phyloP scores from a whole-genome alignment of 1,140 invertebrate species.

The Drosophila bocqueti region DNA sequence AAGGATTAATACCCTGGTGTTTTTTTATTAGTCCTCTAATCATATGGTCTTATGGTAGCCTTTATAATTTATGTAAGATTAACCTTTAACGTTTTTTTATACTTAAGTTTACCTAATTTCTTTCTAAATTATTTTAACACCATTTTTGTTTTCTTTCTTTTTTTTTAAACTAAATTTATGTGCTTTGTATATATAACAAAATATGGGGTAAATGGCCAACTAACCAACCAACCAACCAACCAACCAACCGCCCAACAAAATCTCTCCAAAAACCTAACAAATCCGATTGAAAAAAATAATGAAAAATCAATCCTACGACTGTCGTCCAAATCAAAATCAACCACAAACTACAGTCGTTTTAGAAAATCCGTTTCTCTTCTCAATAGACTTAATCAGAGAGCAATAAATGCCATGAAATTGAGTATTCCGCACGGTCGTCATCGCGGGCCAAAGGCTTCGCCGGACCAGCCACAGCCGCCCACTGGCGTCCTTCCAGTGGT shows the following conservation, averaged over 20 bases:
- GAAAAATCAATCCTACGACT: slow-evolving; percentile 42
- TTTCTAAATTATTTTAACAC: slow-evolving; percentile 54
- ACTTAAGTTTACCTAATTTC: slow-evolving; percentile 37
- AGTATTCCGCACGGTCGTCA: slow-evolving; percentile 73
- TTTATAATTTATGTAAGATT: slow-evolving; percentile 35
- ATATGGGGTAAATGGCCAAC: slow-evolving; percentile 66
- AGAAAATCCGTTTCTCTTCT: slow-evolving; percentile 85
- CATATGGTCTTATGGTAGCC: slow-evolving; percentile 37
- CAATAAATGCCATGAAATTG: slow-evolving; percentile 82
- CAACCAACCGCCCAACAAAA: slow-evolving; percentile 37
- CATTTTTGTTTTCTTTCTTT: slow-evolving; percentile 62
- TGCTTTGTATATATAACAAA: slow-evolving; percentile 54
- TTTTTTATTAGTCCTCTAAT: slow-evolving; percentile 8
- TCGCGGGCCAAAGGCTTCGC: slow-evolving; percentile 36
- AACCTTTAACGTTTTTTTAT: slow-evolving; percentile 13
- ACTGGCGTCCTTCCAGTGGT: neutral
- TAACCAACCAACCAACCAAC: slow-evolving; percentile 63
- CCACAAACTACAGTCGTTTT: slow-evolving; percentile 75
- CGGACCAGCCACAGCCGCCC: slow-evolving; percentile 14
- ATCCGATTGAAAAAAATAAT: neutral
- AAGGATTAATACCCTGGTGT: slow-evolving; percentile 6
- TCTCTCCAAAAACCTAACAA: slow-evolving; percentile 37
- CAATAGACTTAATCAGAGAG: slow-evolving; percentile 84
- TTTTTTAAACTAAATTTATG: slow-evolving; percentile 55
- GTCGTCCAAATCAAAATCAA: slow-evolving; percentile 44